Evolutionary conservation across 1,140 invertebrate species (phyloP).

Genomic region (Gonioctena quinquepunctata): DNA sequence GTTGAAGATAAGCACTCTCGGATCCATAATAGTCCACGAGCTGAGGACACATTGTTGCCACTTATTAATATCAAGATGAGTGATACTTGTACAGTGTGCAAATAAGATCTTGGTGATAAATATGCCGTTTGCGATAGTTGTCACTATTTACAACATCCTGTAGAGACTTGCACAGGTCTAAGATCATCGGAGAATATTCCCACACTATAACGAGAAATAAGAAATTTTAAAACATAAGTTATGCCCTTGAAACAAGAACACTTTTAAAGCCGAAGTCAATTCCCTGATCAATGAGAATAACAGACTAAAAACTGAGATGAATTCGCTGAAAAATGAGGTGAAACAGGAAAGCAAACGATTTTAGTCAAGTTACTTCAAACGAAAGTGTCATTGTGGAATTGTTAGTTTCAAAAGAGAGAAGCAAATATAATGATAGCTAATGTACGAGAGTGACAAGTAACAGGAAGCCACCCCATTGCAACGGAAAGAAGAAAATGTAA

Average conservation of each 20-base stretch:
- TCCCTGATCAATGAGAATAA: neutral
- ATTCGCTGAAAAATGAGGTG: neutral
- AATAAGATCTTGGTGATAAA: slow-evolving; percentile 1
- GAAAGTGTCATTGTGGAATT: neutral
- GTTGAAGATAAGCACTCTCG: neutral
- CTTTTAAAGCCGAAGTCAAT: neutral
- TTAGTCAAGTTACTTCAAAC: neutral
- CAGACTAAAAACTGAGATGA: neutral
- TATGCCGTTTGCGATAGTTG: slow-evolving; percentile 5
- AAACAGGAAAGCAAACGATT: neutral
- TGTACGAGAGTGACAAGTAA: neutral
- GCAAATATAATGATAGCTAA: slow-evolving; percentile 10
- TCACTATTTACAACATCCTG: slow-evolving; percentile 2
- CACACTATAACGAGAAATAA: neutral
- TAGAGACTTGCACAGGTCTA: neutral
- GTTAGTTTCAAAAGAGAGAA: slow-evolving; percentile 4
- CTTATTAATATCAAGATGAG: slow-evolving; percentile 1
- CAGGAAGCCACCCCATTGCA: neutral
- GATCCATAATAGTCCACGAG: slow-evolving; percentile 1
- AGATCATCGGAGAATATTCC: slow-evolving; percentile 1
- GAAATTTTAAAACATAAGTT: slow-evolving; percentile 5
- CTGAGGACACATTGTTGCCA: neutral
- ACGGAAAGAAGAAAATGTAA: slow-evolving; percentile 4
- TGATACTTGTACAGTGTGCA: slow-evolving; percentile 8
- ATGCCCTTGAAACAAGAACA: too few species aligned